These are phyloP conservation scores for Rhinoderma darwinii DNA, from an alignment of 2,113 vertebrate species.

Conservation along the genomic window DNA sequence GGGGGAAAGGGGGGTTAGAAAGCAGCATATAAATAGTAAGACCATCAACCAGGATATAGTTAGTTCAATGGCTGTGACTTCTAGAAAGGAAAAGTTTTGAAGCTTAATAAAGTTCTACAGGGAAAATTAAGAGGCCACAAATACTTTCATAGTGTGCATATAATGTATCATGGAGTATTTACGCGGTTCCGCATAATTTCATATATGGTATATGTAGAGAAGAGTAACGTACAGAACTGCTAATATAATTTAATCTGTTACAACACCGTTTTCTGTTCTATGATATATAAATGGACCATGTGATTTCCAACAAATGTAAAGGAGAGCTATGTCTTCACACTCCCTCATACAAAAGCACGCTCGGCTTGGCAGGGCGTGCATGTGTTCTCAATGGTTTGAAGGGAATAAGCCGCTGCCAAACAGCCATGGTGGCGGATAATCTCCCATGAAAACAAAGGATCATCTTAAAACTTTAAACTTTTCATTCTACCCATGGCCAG, in stretches of 20 bases:
- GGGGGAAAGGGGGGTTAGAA: constrained; percentile 3
- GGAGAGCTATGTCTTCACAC: too few relatives aligned
- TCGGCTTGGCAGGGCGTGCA: too few relatives aligned
- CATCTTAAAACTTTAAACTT: too few relatives aligned
- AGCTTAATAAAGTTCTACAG: constrained; percentile 20
- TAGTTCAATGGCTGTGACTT: constrained; percentile 37
- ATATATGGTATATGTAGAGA: background rate
- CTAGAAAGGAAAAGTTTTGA: constrained; percentile 5
- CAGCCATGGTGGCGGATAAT: too few relatives aligned
- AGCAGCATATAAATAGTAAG: constrained; percentile 50
- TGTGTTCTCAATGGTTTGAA: too few relatives aligned
- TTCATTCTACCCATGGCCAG: too few relatives aligned
- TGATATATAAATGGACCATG: background rate
- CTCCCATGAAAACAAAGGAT: too few relatives aligned
- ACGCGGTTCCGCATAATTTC: background rate
- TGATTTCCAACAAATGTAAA: too few relatives aligned
- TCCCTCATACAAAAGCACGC: too few relatives aligned
- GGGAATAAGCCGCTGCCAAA: too few relatives aligned
- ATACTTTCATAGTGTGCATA: background rate
- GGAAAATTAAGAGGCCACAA: background rate
- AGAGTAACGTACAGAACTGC: background rate
- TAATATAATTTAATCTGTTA: background rate
- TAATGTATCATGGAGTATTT: background rate
- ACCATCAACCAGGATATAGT: constrained; percentile 40
- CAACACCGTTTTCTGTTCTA: background rate